A percentile compares a stretch with the other conserved stretches of the same genome.
Evolutionary conservation across 2,888 invertebrate species (phyloP).

Genomic region (Pantelozetes paolii): DNA sequence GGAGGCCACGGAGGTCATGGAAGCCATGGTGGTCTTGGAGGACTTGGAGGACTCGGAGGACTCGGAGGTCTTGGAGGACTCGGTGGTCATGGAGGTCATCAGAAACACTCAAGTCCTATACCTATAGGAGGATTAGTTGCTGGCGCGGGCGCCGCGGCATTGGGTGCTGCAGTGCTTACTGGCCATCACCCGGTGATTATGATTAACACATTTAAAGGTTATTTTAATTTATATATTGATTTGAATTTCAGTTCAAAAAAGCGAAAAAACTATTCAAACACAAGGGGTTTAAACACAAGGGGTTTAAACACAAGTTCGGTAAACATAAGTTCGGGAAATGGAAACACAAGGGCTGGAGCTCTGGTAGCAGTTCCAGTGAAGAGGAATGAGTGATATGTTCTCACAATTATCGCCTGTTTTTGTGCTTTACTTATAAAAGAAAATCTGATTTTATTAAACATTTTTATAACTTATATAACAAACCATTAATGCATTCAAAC

Average conservation of each 20-base stretch:
- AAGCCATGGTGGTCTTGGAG: slow-evolving; percentile 1
- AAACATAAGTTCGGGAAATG: slow-evolving; percentile 41
- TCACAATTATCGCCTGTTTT: too few relatives aligned
- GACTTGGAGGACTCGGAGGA: background rate
- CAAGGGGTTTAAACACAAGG: slow-evolving; percentile 42
- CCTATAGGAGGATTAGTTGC: slow-evolving; percentile 43
- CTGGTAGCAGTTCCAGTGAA: slow-evolving; percentile 45
- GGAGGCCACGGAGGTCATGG: background rate
- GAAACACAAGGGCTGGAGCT: slow-evolving; percentile 45
- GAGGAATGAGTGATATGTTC: slow-evolving; percentile 35
- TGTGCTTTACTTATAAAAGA: too few relatives aligned
- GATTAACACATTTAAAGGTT: background rate
- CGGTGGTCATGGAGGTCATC: background rate
- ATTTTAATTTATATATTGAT: slow-evolving; percentile 39
- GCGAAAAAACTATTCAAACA: slow-evolving; percentile 46
- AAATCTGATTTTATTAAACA: too few relatives aligned
- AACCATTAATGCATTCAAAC: too few relatives aligned
- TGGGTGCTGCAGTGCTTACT: slow-evolving; percentile 46
- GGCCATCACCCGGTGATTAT: slow-evolving; percentile 44
- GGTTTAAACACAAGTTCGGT: slow-evolving; percentile 41
- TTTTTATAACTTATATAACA: too few relatives aligned
- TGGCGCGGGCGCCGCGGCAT: slow-evolving; percentile 46
- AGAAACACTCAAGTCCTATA: slow-evolving; percentile 39
- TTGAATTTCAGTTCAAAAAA: slow-evolving; percentile 45
- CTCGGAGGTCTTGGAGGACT: background rate